Evolutionary conservation across 2,797 vertebrate species (phyloP).

Genomic region (Choloepus didactylus): DNA sequence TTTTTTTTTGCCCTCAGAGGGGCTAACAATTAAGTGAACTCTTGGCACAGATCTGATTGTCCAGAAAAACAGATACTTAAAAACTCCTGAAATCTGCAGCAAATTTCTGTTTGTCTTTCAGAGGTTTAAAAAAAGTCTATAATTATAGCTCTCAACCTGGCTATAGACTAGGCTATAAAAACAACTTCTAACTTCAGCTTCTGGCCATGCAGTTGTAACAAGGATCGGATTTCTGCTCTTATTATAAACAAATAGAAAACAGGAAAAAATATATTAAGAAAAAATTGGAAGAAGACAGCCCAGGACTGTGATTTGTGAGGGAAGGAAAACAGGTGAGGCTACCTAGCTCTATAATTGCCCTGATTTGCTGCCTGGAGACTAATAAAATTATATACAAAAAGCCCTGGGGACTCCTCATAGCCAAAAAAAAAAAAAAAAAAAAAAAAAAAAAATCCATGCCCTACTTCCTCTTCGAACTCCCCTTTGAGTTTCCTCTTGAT

Average conservation of each 20-base stretch:
- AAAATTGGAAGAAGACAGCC: neutral
- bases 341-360: neutral
- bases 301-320: neutral
- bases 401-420: no score
- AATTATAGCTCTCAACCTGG: neutral
- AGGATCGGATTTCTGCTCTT: neutral
- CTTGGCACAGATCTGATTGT: neutral
- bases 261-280: neutral
- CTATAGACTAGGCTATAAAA: neutral
- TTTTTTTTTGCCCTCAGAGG: neutral
- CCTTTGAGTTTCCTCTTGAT: no score
- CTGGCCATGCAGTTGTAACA: neutral
- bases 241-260: neutral
- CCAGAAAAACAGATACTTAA: neutral
- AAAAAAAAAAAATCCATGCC: no score
- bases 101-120: conserved; percentile 20
- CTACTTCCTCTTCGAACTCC: no score
- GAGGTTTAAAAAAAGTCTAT: neutral
- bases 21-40: neutral
- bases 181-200: neutral
- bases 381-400: no score
- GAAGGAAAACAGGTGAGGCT: neutral
- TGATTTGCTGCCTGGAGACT: neutral
- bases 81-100: neutral
- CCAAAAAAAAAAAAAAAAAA: no score